Percentiles rank a stretch among this genome's conserved stretches.
Conservation (phyloP, 2,797 vertebrate genomes). For the Propithecus perrieri region DNA sequence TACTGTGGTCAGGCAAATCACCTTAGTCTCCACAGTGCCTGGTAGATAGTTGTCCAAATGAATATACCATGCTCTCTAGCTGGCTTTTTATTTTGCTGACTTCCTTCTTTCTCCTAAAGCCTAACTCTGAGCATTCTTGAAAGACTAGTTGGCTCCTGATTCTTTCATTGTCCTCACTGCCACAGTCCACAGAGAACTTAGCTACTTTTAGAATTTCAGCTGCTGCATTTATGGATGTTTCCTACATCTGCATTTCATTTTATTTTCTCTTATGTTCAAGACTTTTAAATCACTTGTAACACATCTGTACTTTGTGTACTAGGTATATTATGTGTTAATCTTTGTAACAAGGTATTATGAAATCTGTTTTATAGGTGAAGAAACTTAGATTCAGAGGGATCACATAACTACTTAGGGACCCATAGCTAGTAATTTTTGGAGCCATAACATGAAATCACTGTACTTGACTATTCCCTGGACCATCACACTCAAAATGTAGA, state of each 20-base stretch:
- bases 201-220: slow-evolving; percentile 28
- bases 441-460: not conserved
- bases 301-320: not conserved
- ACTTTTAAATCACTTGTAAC: not conserved
- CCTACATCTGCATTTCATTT: not conserved
- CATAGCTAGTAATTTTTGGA: not conserved
- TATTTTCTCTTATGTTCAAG: not conserved
- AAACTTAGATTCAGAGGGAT: not conserved
- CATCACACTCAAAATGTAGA: not conserved
- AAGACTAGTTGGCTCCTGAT: not conserved
- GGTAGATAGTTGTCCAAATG: not conserved
- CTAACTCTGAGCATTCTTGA: not conserved
- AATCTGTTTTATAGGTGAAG: slow-evolving; percentile 16
- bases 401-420: not conserved
- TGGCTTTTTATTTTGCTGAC: not conserved
- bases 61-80: not conserved
- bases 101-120: not conserved
- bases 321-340: not conserved
- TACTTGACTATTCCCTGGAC: not conserved
- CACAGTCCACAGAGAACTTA: not conserved
- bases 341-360: not conserved
- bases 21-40: not conserved
- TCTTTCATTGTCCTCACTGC: not conserved
- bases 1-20: not conserved
- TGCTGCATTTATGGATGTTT: not conserved